These are phyloP conservation scores for Dolomedes plantarius DNA, from an alignment of 2,888 invertebrate genomes.

Conservation along the genomic window DNA sequence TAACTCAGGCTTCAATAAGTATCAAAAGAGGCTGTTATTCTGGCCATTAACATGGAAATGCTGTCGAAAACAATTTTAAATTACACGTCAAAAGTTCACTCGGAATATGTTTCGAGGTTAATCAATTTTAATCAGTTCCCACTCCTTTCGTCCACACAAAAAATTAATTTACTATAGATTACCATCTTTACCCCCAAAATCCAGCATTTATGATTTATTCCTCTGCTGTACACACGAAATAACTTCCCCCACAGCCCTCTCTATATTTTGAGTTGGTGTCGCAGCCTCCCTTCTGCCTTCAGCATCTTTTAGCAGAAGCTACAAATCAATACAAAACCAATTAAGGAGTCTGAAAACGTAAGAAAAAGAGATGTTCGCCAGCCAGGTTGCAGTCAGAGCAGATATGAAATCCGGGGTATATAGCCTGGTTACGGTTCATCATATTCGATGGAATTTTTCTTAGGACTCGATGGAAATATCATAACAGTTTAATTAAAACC, in stretches of 20 bases:
- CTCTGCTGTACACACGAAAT: background rate
- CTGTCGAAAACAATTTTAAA: no score
- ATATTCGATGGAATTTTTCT: no score
- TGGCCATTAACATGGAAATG: no score
- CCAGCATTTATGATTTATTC: background rate
- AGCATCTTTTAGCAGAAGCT: conserved; percentile 64
- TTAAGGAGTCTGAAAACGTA: conserved; percentile 48
- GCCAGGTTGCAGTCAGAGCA: background rate
- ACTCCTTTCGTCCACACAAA: no score
- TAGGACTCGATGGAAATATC: no score
- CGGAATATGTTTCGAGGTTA: no score
- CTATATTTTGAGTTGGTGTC: background rate
- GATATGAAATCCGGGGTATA: background rate
- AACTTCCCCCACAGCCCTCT: background rate
- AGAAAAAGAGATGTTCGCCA: conserved; percentile 40
- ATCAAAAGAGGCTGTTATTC: no score
- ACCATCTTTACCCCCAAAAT: background rate
- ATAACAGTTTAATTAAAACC: no score
- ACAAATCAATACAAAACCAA: conserved; percentile 72
- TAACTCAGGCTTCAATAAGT: no score
- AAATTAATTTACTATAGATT: background rate
- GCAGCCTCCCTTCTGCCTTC: conserved; percentile 31
- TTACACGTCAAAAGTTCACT: no score
- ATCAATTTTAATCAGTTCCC: no score
- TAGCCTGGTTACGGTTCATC: background rate